Evolutionary conservation across 2,797 vertebrate genomes (phyloP).

Genomic region (Syngnathus rostellatus): DNA sequence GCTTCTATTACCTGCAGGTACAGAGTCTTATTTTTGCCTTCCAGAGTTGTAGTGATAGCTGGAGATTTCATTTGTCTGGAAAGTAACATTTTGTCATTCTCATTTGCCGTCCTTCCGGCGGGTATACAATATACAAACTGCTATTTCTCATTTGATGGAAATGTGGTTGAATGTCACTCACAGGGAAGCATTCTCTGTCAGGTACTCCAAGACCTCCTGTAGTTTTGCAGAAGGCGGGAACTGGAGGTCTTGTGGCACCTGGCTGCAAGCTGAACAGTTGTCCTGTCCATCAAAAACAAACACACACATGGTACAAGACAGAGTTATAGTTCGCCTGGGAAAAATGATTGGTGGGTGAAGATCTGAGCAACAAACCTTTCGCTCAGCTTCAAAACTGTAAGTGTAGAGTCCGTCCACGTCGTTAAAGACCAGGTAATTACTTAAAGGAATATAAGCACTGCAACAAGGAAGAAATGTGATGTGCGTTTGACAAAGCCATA

Average conservation of each 20-base stretch:
- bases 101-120: neutral
- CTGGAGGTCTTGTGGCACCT: constrained; percentile 89
- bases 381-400: constrained; percentile 92
- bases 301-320: neutral
- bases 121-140: neutral
- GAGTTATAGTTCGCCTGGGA: neutral
- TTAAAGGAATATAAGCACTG: constrained; percentile 92
- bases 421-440: constrained; percentile 97
- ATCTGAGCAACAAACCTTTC: constrained; percentile 75
- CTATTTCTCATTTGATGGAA: neutral
- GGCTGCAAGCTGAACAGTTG: constrained; percentile 92
- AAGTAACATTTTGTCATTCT: neutral
- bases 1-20: constrained; percentile 84
- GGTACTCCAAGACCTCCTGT: constrained; percentile 91
- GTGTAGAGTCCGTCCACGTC: constrained; percentile 94
- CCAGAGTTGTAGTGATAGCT: constrained; percentile 92
- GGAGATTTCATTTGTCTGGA: constrained; percentile 96
- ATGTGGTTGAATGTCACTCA: constrained; percentile 64
- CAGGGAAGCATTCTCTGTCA: constrained; percentile 87
- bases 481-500: constrained; percentile 3
- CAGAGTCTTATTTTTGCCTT: constrained; percentile 94
- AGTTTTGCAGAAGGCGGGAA: constrained; percentile 91
- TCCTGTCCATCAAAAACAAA: constrained; percentile 64
- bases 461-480: constrained; percentile 32
- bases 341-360: neutral